phyloP scores from a whole-genome alignment of 2,888 invertebrate species.

The Bursaphelenchus okinawaensis region DNA sequence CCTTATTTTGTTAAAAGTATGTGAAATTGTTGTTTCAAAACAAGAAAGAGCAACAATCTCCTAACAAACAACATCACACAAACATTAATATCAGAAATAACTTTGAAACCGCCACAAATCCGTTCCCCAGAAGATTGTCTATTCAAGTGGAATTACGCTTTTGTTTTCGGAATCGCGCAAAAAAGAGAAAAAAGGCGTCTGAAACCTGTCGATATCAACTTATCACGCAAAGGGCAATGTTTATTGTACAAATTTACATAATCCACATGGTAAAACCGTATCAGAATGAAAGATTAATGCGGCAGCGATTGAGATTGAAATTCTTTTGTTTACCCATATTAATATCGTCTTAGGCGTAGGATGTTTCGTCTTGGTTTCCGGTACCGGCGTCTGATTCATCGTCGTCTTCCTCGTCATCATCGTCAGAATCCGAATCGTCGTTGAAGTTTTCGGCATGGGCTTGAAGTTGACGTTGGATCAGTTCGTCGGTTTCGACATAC shows the following conservation, averaged over 20 bases:
- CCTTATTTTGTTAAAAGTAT: no score
- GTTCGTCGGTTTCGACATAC: conserved; percentile 1
- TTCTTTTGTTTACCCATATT: neutral
- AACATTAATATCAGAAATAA: no score
- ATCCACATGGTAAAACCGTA: neutral
- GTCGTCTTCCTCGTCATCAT: conserved; percentile 16
- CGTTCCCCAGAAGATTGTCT: no score
- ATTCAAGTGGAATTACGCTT: no score
- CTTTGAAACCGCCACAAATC: no score
- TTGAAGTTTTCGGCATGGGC: neutral
- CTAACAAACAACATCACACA: no score
- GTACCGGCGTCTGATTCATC: neutral
- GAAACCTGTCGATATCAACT: neutral
- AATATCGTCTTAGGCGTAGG: neutral
- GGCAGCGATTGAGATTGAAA: neutral
- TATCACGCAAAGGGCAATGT: neutral
- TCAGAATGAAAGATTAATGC: neutral
- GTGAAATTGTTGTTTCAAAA: no score
- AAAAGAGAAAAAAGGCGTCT: neutral
- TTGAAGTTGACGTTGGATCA: neutral
- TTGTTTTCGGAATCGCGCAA: neutral
- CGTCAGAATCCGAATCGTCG: neutral
- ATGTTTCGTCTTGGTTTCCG: neutral
- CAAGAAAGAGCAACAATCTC: no score
- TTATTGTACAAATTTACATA: neutral